These are phyloP conservation scores for Euborellia annulipes DNA, from an alignment of 1,140 invertebrate species.

Conservation along the genomic window DNA sequence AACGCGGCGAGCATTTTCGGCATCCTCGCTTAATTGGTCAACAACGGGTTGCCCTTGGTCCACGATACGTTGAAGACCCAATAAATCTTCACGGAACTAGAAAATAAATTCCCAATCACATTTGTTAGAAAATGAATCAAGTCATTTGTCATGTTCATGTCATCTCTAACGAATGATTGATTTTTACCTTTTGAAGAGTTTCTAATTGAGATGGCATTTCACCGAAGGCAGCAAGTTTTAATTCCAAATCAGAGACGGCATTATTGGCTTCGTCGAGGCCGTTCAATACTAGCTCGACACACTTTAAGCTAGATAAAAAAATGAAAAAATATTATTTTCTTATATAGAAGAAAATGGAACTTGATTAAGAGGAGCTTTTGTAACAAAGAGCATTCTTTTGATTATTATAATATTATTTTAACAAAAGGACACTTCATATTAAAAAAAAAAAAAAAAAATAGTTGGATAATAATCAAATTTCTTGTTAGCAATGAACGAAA, in stretches of 20 bases:
- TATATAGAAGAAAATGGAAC: too few species aligned
- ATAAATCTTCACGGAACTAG: slow-evolving; percentile 50
- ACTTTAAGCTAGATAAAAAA: slow-evolving; percentile 47
- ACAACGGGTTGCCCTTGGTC: slow-evolving; percentile 71
- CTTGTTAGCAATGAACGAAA: too few species aligned
- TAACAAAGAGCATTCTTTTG: too few species aligned
- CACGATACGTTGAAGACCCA: slow-evolving; percentile 63
- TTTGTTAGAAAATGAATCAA: too few species aligned
- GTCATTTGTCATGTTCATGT: too few species aligned
- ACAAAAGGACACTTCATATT: too few species aligned
- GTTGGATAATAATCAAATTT: too few species aligned
- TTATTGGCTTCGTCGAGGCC: slow-evolving; percentile 78
- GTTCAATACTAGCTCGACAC: slow-evolving; percentile 73
- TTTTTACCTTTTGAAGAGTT: slow-evolving; percentile 43
- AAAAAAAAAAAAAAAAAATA: too few species aligned
- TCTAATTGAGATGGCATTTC: slow-evolving; percentile 71
- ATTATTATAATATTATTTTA: too few species aligned
- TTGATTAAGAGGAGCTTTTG: too few species aligned
- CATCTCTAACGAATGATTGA: too few species aligned
- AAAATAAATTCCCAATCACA: too few species aligned
- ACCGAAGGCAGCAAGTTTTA: slow-evolving; percentile 69
- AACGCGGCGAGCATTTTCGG: slow-evolving; percentile 65
- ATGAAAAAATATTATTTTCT: slow-evolving; percentile 13
- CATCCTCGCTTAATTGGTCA: slow-evolving; percentile 80
- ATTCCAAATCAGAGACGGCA: slow-evolving; percentile 80